Base-by-base conservation (phyloP, 2,113 vertebrate genomes). In the Macroglossus sobrinus region DNA sequence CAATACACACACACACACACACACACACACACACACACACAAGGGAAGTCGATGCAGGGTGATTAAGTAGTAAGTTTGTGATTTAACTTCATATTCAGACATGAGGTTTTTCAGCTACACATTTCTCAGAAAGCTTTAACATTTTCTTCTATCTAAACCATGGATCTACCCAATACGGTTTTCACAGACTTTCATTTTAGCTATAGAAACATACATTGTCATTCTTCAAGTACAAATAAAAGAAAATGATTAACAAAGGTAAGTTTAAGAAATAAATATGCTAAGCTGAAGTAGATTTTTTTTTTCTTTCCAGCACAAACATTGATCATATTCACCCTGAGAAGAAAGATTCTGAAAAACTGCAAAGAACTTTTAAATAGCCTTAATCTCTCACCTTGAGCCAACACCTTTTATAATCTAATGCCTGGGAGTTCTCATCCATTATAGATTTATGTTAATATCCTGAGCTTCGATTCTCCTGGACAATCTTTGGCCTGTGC, bases 311-410 rank as follows among this genome's bases (percentile, higher is more conserved):
- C 47, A 68, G 68, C 40, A 84, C 22, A 79, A 59, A 40, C 21
- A 22, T 74, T 57, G 7, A 75, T 26, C 59, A 84, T 16, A 45
- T 38, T 75, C 53, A 61, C 14, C 7, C 18, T 55, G 18, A 12
- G 30, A 97, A 96, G 75, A 64, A 93, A 86, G 69, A 91, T 63
- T 89, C 33, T 35, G 13, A 45, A 94, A 93, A 74, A 7, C 9
- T 50, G 35, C 40, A 19, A 59, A 89, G 80, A 90, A 47, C 35
- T 76, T 69, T 50, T 64, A 63, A 63, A 59, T 40, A 80, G 57
- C n/a, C 59, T 90, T 90, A 35, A 75, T 55, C 21, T 81, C 93
- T 43, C 38, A 19, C 30, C 7, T 76, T 92, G 69, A 59, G 38
- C 33, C 64, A 71, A 66, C 2, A 24, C 19, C 5, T 64, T 40